phyloP scores from a whole-genome alignment of 2,113 vertebrate species.

The Macaca mulatta region DNA sequence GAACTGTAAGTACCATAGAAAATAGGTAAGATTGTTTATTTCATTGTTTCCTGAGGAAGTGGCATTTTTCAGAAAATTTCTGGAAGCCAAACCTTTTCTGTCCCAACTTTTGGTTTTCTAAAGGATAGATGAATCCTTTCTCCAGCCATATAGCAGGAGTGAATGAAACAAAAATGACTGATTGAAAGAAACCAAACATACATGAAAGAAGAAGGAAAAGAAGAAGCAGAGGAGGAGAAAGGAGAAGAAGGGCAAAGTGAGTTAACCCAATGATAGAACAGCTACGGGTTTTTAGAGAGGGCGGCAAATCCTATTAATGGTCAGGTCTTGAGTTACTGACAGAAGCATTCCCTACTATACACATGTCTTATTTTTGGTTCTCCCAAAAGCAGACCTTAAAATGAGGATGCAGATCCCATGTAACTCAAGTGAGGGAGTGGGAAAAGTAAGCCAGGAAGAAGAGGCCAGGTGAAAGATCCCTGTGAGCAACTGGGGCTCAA shows the following conservation, averaged over 20 bases:
- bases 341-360: not conserved
- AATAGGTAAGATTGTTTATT: slow-evolving; percentile 36
- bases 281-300: not conserved
- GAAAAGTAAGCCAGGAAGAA: not conserved
- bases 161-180: not conserved
- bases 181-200: not conserved
- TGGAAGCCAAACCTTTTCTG: slow-evolving; percentile 1
- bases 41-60: slow-evolving; percentile 55
- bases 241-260: not conserved
- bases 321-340: not conserved
- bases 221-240: not conserved
- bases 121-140: not conserved
- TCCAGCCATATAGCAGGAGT: not conserved
- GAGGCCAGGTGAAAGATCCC: not conserved
- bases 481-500: not conserved
- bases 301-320: not conserved
- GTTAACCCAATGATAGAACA: not conserved
- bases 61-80: not conserved
- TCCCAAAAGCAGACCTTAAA: slow-evolving; percentile 5
- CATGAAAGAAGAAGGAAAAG: not conserved
- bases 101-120: not conserved
- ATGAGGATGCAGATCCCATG: not conserved
- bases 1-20: not conserved
- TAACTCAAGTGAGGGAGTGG: not conserved
- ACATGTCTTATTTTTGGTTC: not conserved